Percentiles rank a stretch among this genome's conserved stretches.
These are phyloP conservation scores for Callionymus lyra DNA, from an alignment of 2,113 vertebrate genomes.

Conservation along the genomic window DNA sequence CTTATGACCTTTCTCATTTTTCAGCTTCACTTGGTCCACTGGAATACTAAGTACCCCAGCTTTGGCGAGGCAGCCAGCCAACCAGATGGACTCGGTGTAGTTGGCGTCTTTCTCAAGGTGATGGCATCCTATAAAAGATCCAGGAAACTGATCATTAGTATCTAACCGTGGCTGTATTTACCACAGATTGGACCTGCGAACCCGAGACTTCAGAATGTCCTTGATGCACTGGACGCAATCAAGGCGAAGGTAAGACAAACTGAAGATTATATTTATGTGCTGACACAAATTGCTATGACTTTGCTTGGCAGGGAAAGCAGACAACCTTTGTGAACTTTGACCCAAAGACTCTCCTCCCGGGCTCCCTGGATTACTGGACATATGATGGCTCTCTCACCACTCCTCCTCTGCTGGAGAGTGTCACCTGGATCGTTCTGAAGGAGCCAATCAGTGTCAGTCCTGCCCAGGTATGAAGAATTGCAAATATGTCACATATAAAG, in stretches of 20 bases:
- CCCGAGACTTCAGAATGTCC: constrained; percentile 77
- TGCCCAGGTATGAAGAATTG: constrained; percentile 69
- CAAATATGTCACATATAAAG: no score
- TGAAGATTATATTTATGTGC: neutral
- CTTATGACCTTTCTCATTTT: no score
- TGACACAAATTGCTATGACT: neutral
- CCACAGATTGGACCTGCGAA: constrained; percentile 76
- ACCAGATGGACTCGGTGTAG: constrained; percentile 84
- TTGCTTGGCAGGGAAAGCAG: constrained; percentile 69
- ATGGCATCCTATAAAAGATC: constrained; percentile 9
- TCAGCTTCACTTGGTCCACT: constrained; percentile 95
- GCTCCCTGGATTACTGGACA: constrained; percentile 78
- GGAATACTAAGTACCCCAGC: constrained; percentile 85
- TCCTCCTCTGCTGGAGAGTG: constrained; percentile 84
- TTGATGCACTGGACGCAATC: constrained; percentile 72
- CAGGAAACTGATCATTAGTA: neutral
- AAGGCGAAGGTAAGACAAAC: constrained; percentile 74
- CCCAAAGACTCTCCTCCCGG: constrained; percentile 75
- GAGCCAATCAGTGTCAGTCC: constrained; percentile 76
- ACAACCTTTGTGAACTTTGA: constrained; percentile 74
- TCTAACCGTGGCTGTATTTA: neutral
- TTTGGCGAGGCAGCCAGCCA: constrained; percentile 79
- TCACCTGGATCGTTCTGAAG: constrained; percentile 84
- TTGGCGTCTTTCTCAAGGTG: constrained; percentile 90
- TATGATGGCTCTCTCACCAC: constrained; percentile 89